A percentile compares a stretch with the other conserved stretches of the same genome.
phyloP scores from a whole-genome alignment of 2,113 vertebrate species.

The Anguilla japonica region DNA sequence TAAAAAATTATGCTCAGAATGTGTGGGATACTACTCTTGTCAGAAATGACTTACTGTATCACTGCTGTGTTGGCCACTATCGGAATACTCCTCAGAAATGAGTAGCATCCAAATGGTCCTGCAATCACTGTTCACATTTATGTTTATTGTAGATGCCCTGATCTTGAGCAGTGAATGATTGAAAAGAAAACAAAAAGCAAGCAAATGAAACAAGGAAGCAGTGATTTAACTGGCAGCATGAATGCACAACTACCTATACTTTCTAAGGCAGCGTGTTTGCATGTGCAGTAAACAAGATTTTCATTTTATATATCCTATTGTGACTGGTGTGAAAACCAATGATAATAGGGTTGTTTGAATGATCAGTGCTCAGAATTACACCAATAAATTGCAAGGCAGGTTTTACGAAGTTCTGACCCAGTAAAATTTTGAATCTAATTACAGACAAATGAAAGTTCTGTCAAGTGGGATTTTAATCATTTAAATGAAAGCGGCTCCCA shows the following conservation, averaged over 20 bases:
- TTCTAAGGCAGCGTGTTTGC: not conserved
- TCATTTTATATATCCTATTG: not conserved
- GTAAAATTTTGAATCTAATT: conserved; percentile 23
- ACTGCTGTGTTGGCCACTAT: no score
- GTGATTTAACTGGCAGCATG: not conserved
- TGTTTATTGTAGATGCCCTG: not conserved
- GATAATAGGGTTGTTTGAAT: not conserved
- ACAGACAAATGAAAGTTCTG: not conserved
- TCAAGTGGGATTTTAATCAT: conserved; percentile 20
- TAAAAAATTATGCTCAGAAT: no score
- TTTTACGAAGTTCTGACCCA: not conserved
- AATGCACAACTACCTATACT: not conserved
- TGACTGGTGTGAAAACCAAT: not conserved
- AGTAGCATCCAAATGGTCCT: not conserved
- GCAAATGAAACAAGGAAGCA: not conserved
- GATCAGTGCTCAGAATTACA: not conserved
- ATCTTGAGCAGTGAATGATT: not conserved
- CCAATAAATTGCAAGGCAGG: not conserved
- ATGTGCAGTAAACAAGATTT: not conserved
- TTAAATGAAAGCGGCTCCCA: conserved; percentile 6
- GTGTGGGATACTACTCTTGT: no score
- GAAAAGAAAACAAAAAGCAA: not conserved
- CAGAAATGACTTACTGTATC: no score
- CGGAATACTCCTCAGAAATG: not conserved
- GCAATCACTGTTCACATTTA: not conserved